Percentiles rank a stretch among this genome's conserved stretches.
Evolutionary conservation across 2,113 vertebrate species (phyloP).

Genomic region (Dasypus novemcinctus): DNA sequence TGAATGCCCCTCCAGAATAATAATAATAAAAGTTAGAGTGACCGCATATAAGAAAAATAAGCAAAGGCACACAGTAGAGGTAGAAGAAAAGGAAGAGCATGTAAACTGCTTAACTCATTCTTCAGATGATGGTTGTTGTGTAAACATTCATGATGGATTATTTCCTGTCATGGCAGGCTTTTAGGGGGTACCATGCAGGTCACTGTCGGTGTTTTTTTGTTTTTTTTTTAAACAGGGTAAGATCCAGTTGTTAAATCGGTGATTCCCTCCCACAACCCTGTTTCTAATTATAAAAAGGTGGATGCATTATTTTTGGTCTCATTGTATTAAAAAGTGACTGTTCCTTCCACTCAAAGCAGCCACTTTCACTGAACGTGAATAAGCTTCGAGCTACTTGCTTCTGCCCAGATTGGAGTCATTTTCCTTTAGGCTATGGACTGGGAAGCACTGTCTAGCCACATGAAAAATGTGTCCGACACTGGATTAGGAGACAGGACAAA

Average conservation of each 20-base stretch:
- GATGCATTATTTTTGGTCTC: not conserved
- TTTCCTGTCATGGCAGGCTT: slow-evolving; percentile 62
- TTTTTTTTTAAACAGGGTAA: not conserved
- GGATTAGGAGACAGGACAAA: not conserved
- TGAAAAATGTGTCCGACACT: too few relatives aligned
- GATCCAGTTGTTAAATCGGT: not conserved
- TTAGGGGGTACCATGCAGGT: not conserved
- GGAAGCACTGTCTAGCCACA: not conserved
- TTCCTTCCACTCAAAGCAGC: not conserved
- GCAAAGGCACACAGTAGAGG: not conserved
- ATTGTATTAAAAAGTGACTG: not conserved
- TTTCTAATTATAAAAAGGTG: slow-evolving; percentile 12
- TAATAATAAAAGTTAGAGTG: not conserved
- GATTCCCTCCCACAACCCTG: not conserved
- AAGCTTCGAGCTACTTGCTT: not conserved
- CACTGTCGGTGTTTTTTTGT: not conserved
- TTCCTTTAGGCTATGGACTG: not conserved
- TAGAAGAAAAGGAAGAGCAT: slow-evolving; percentile 50
- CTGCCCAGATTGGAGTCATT: not conserved
- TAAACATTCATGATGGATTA: slow-evolving; percentile 58
- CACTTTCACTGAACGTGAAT: not conserved
- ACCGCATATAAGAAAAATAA: not conserved
- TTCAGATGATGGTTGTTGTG: slow-evolving; percentile 61
- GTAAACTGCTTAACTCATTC: slow-evolving; percentile 60
- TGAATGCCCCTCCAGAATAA: slow-evolving; percentile 42